phyloP scores from a whole-genome alignment of 1,140 invertebrate genomes.

The Lasaia peninsularis region DNA sequence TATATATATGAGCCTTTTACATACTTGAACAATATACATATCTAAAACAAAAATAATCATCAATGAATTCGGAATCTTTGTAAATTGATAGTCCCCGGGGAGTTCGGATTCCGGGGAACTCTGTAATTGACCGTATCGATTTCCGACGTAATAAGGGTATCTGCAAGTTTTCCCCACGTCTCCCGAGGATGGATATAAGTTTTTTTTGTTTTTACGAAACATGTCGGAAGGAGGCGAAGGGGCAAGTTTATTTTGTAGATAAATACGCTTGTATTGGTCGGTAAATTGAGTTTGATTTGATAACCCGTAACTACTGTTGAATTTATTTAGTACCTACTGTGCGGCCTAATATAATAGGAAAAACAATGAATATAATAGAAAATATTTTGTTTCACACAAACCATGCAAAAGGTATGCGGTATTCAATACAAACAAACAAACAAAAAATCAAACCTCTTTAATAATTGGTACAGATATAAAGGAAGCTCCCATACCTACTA shows the following conservation, averaged over 20 bases:
- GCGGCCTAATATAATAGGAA: background rate
- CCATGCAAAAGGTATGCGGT: too few species aligned
- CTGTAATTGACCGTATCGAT: conserved; percentile 1
- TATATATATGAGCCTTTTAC: too few species aligned
- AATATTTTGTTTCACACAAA: too few species aligned
- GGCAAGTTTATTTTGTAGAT: background rate
- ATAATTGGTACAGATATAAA: too few species aligned
- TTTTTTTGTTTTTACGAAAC: background rate
- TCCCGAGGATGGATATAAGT: background rate
- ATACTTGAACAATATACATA: too few species aligned
- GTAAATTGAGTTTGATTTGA: background rate
- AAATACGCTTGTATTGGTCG: background rate
- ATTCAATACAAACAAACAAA: too few species aligned
- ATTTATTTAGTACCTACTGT: background rate
- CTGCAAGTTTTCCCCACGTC: background rate
- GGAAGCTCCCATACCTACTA: too few species aligned
- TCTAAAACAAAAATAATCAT: too few species aligned
- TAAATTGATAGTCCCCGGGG: too few species aligned
- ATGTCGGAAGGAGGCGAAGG: background rate
- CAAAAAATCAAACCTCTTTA: too few species aligned
- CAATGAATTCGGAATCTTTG: too few species aligned
- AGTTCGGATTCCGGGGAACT: background rate
- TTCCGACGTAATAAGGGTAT: background rate
- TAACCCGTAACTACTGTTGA: background rate
- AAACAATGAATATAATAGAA: too few species aligned